Percentiles rank a stretch among this genome's conserved stretches.
Evolutionary conservation across 53 echinoderm and acorn worm genomes (phyloP).

Genomic region (Echinarachnius parma): DNA sequence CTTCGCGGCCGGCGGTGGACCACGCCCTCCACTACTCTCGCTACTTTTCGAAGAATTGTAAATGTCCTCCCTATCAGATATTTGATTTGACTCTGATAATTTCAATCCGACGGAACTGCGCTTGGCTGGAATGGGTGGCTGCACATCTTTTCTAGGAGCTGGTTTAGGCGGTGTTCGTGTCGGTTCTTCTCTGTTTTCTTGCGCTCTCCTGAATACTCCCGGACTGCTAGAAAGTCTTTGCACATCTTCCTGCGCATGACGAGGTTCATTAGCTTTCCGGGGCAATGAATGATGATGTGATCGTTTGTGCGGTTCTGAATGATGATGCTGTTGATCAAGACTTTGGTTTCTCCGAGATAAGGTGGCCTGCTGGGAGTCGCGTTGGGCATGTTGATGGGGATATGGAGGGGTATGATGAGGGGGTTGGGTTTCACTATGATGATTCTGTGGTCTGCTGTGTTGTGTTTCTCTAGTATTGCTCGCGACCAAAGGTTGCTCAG

Average conservation of each 20-base stretch:
- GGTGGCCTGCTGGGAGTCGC: neutral
- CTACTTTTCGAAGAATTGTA: slow-evolving; percentile 25
- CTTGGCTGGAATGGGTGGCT: slow-evolving; percentile 21
- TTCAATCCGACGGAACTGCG: slow-evolving; percentile 4
- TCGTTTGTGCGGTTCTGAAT: neutral
- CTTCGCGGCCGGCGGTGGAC: neutral
- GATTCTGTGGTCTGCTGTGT: neutral
- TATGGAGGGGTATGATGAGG: neutral
- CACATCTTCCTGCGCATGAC: too few species aligned
- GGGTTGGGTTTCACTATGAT: too few species aligned
- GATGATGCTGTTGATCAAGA: slow-evolving; percentile 17
- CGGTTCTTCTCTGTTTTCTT: too few species aligned
- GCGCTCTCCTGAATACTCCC: too few species aligned
- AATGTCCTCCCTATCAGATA: neutral
- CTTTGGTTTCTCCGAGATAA: too few species aligned
- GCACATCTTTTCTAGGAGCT: neutral
- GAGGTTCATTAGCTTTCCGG: neutral
- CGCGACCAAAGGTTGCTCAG: slow-evolving; percentile 20
- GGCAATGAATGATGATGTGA: neutral
- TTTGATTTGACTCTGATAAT: slow-evolving; percentile 1
- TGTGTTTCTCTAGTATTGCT: slow-evolving; percentile 11
- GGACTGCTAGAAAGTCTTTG: too few species aligned
- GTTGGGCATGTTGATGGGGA: neutral
- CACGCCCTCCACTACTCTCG: slow-evolving; percentile 14
- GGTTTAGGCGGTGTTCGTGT: too few species aligned